These are phyloP conservation scores for Epinotia ramella DNA, from an alignment of 2,888 invertebrate species.

Conservation along the genomic window DNA sequence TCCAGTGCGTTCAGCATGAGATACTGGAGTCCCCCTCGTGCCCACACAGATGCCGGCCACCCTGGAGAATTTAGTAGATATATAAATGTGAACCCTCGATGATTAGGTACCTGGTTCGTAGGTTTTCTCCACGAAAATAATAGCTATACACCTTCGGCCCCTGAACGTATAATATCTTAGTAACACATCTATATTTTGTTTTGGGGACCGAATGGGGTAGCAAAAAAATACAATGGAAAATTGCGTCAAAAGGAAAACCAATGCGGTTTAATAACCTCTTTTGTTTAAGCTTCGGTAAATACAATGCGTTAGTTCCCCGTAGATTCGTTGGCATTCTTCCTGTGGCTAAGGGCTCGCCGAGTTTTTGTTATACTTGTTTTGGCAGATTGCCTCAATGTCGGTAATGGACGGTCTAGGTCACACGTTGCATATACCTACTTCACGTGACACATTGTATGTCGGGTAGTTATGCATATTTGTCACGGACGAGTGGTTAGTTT, in stretches of 20 bases:
- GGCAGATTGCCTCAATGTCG: conserved; percentile 46
- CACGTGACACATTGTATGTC: conserved; percentile 3
- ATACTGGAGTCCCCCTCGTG: too few relatives aligned
- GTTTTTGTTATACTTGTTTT: conserved; percentile 13
- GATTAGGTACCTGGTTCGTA: too few relatives aligned
- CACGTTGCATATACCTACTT: background rate
- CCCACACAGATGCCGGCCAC: too few relatives aligned
- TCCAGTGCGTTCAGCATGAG: too few relatives aligned
- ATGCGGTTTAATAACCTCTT: background rate
- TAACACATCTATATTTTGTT: background rate
- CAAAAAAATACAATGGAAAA: background rate
- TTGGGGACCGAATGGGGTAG: too few relatives aligned
- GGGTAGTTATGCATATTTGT: background rate
- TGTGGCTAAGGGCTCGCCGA: conserved; percentile 1
- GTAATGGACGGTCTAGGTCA: conserved; percentile 16
- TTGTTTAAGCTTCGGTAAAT: conserved; percentile 13
- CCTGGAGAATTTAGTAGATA: too few relatives aligned
- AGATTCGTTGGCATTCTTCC: conserved; percentile 21
- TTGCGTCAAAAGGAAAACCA: conserved; percentile 2
- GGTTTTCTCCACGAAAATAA: too few relatives aligned
- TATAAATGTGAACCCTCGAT: too few relatives aligned
- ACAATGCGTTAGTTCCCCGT: conserved; percentile 4
- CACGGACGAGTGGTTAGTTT: background rate
- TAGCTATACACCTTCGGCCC: too few relatives aligned
- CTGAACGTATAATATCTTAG: too few relatives aligned